Percentiles rank a stretch among this genome's conserved stretches.
These are phyloP conservation scores for Ellobius talpinus DNA, from an alignment of 2,113 vertebrate species.

Conservation along the genomic window DNA sequence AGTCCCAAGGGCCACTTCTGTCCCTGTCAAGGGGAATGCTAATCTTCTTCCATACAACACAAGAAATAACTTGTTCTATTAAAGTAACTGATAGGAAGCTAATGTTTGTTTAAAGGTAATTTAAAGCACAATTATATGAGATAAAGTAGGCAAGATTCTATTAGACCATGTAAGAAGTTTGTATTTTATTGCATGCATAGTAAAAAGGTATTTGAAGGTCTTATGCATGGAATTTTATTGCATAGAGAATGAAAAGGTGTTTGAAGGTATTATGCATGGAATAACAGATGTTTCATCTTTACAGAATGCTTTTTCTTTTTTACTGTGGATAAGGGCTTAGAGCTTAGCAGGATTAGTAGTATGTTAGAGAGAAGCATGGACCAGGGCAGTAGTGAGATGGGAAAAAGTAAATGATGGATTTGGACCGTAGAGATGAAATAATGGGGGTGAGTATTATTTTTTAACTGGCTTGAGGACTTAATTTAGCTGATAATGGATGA, in stretches of 20 bases:
- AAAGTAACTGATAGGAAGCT: neutral
- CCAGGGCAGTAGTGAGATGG: neutral
- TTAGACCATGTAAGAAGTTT: neutral
- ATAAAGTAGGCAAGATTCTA: neutral
- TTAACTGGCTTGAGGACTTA: neutral
- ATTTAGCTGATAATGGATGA: neutral
- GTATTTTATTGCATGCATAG: neutral
- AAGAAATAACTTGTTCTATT: neutral
- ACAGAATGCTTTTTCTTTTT: neutral
- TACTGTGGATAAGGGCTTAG: neutral
- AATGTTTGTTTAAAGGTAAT: neutral
- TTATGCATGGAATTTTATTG: neutral
- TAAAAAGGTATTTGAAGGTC: neutral
- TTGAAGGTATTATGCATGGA: neutral
- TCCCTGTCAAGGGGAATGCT: neutral
- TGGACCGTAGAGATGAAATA: neutral
- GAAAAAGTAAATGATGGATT: slow-evolving; percentile 27
- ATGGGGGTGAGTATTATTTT: neutral
- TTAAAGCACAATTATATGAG: neutral
- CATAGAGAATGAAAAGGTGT: neutral
- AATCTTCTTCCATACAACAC: neutral
- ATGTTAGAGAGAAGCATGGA: neutral
- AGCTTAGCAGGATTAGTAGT: neutral
- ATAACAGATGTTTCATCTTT: neutral
- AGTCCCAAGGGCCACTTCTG: neutral